Percentiles rank a stretch among this genome's conserved stretches.
Evolutionary conservation across 1,140 invertebrate species (phyloP).

Genomic region (Ceratoteleas bidentatus): DNA sequence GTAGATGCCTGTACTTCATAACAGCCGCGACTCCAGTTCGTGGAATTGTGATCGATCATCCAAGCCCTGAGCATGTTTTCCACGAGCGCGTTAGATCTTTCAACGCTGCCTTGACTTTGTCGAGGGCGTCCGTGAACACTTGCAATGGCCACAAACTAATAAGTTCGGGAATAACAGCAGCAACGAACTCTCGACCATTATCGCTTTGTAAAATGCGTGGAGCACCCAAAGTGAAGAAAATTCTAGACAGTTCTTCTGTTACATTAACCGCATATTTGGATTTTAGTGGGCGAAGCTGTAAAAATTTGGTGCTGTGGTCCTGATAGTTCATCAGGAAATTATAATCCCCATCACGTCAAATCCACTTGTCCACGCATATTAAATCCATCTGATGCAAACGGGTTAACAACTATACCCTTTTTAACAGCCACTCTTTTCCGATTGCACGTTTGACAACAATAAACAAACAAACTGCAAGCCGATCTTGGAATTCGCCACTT

Average conservation of each 20-base stretch:
- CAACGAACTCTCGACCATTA: conserved; percentile 46
- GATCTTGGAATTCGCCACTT: conserved; percentile 18
- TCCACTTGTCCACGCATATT: conserved; percentile 22
- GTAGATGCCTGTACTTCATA: conserved; percentile 11
- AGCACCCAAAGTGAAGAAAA: conserved; percentile 76
- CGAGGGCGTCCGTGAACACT: conserved; percentile 56
- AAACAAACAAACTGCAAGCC: conserved; percentile 9
- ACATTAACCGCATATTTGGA: conserved; percentile 75
- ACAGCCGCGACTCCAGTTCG: conserved; percentile 28
- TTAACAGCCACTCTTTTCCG: conserved; percentile 7
- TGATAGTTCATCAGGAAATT: conserved; percentile 72
- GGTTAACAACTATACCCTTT: conserved; percentile 6
- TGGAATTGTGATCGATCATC: conserved; percentile 46
- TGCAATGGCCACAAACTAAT: conserved; percentile 58
- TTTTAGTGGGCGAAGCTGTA: conserved; percentile 65
- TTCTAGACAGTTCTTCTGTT: conserved; percentile 71
- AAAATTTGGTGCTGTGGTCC: conserved; percentile 76
- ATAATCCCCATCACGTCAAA: conserved; percentile 24
- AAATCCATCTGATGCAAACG: conserved; percentile 24
- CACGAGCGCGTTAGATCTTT: conserved; percentile 54
- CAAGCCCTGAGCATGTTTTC: conserved; percentile 38
- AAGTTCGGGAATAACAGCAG: conserved; percentile 49
- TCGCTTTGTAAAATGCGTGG: conserved; percentile 76
- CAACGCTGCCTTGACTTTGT: conserved; percentile 46
- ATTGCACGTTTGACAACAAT: conserved; percentile 14